These are phyloP conservation scores for Teleiodes luculella DNA, from an alignment of 2,888 invertebrate genomes.

Conservation along the genomic window DNA sequence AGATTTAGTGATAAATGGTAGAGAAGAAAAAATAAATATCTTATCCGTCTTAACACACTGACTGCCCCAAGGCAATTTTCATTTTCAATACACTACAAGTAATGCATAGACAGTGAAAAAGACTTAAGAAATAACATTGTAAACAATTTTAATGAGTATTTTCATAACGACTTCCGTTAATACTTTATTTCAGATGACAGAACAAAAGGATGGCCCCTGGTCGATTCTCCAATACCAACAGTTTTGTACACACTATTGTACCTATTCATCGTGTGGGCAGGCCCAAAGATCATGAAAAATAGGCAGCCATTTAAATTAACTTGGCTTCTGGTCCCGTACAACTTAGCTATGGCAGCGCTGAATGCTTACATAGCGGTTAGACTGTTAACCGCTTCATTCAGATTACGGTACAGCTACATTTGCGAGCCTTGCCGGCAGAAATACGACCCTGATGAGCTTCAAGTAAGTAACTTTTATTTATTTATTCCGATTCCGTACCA, in stretches of 20 bases:
- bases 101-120: no score
- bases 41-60: no score
- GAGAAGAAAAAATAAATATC: no score
- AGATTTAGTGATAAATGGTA: no score
- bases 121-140: no score
- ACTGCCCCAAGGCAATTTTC: no score
- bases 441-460: conserved; percentile 87
- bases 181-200: conserved; percentile 81
- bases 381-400: conserved; percentile 84
- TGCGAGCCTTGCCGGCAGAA: conserved; percentile 91
- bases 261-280: conserved; percentile 86
- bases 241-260: conserved; percentile 84
- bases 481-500: no score
- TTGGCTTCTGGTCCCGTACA: conserved; percentile 89
- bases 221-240: conserved; percentile 89
- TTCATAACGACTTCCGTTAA: not conserved
- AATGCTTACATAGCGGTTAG: conserved; percentile 91
- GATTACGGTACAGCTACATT: conserved; percentile 88
- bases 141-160: no score
- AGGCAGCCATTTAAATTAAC: conserved; percentile 86
- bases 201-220: conserved; percentile 91
- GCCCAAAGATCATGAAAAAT: conserved; percentile 89
- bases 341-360: conserved; percentile 88
- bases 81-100: no score
- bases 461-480: conserved; percentile 76